Base-by-base conservation (phyloP, 2,888 invertebrate genomes). In the Drosophila affinis region DNA sequence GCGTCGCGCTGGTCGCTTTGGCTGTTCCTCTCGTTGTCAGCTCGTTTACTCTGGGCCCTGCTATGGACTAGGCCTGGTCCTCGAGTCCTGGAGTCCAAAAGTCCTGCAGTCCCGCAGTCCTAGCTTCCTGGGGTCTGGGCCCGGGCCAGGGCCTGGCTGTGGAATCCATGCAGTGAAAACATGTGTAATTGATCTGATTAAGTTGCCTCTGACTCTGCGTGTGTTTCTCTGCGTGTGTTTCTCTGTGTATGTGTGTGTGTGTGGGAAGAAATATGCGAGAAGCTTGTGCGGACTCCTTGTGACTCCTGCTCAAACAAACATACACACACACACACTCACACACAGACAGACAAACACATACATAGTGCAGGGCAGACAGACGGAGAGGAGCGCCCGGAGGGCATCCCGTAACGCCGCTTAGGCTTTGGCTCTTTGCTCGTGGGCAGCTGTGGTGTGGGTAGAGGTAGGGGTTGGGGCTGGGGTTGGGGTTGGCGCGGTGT, bases 151-250 rank as follows among this genome's bases (percentile, higher is more conserved):
- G 29, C 9, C 29, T 29, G 54, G 39, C 65, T 74, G 62, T 75
- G 71, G 79, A 81, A 81, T 79, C 75, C 80, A 76, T 84, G 77
- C 75, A 81, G 81, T 79, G 76, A 85, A 86, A 84, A 82, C 81
- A 78, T 81, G 78, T 87, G 84, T 81, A 88, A 87, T 87, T 87
- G 85, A 87, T 88, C 82, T 87, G 88, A 87, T 87, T 87, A 87
- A 82, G 87, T 86, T 84, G 78, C 75, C 78, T 81, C 75, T 75
- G 75, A 70, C 54, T 53, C 47, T 58, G 58, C 58, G 59, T 64
- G 54, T 39, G n/a, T 51, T 45, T 51, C 21, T 45, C 21, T 45
- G 45, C 67, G 46, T 72, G 51, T 62, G 58, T 52, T 61, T 53
- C 49, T 48, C 48, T 51, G n/a, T 65, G 51, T 56, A 45, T 62